Evolutionary conservation across 2,888 invertebrate species (phyloP).

Genomic region (Papilio elwesi): DNA sequence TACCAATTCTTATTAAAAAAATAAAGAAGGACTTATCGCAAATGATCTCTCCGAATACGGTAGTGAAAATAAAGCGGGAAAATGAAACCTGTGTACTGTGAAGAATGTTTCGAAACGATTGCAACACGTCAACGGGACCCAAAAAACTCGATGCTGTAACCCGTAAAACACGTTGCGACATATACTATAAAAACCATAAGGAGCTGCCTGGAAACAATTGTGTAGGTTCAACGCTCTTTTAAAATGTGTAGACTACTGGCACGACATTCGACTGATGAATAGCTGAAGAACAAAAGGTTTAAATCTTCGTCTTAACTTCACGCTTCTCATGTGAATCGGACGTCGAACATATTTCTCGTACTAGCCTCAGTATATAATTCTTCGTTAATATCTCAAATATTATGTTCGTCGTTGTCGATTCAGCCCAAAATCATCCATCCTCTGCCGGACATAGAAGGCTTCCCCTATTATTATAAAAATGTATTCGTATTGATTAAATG

Average conservation of each 20-base stretch:
- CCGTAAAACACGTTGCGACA: constrained; percentile 74
- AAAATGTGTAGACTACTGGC: constrained; percentile 65
- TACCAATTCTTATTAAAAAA: background rate
- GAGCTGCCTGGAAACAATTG: constrained; percentile 65
- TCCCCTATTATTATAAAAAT: too few species aligned
- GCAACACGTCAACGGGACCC: constrained; percentile 58
- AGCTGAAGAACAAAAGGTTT: constrained; percentile 73
- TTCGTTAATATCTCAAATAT: too few species aligned
- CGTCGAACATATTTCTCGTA: background rate
- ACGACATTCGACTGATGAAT: constrained; percentile 80
- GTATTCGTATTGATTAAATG: too few species aligned
- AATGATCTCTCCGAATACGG: background rate
- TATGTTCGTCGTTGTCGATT: too few species aligned
- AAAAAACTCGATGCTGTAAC: constrained; percentile 62
- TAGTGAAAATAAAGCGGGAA: background rate
- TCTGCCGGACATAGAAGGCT: too few species aligned
- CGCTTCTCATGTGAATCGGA: background rate
- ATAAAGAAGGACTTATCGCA: constrained; percentile 3
- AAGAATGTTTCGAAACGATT: constrained; percentile 40
- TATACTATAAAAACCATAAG: constrained; percentile 42
- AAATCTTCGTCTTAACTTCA: constrained; percentile 55
- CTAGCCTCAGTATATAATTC: background rate
- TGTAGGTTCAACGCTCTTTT: constrained; percentile 73
- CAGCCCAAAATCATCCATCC: too few species aligned
- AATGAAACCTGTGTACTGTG: constrained; percentile 13